phyloP scores from a whole-genome alignment of 2,113 vertebrate species.

The Cheilinus undulatus region DNA sequence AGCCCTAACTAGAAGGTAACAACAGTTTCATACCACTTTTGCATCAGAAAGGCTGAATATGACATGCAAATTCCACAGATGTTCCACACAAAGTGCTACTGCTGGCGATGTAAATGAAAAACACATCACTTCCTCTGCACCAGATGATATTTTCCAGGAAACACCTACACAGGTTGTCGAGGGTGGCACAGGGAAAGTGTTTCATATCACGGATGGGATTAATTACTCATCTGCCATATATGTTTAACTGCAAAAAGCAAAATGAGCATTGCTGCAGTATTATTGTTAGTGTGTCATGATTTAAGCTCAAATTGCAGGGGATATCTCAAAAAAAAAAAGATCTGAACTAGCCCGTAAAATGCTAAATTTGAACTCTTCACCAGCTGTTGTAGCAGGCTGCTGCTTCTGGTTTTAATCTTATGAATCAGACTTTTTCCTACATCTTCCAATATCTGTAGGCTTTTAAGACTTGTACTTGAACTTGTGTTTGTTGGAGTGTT shows the following conservation, averaged over 20 bases:
- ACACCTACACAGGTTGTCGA: constrained; percentile 70
- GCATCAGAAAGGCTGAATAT: constrained; percentile 28
- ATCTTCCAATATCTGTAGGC: no score
- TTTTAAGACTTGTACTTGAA: constrained; percentile 22
- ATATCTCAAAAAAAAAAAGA: no score
- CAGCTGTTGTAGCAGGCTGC: constrained; percentile 24
- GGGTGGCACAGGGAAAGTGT: constrained; percentile 25
- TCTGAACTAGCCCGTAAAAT: no score
- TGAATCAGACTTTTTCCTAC: no score
- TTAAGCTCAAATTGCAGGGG: no score
- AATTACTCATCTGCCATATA: constrained; percentile 39
- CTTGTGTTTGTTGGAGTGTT: constrained; percentile 23
- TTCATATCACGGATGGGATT: constrained; percentile 40
- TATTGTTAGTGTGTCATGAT: not conserved
- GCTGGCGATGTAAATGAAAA: constrained; percentile 65
- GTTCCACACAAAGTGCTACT: constrained; percentile 37
- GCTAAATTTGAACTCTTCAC: not conserved
- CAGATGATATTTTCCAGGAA: constrained; percentile 72
- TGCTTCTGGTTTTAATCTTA: constrained; percentile 30
- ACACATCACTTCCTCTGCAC: constrained; percentile 70
- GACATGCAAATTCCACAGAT: constrained; percentile 36
- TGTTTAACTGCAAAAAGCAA: constrained; percentile 2
- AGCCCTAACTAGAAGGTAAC: not conserved
- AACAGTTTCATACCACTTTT: constrained; percentile 3
- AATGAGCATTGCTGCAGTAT: not conserved